phyloP scores from a whole-genome alignment of 2,113 vertebrate genomes.

The Elephantulus edwardii region DNA sequence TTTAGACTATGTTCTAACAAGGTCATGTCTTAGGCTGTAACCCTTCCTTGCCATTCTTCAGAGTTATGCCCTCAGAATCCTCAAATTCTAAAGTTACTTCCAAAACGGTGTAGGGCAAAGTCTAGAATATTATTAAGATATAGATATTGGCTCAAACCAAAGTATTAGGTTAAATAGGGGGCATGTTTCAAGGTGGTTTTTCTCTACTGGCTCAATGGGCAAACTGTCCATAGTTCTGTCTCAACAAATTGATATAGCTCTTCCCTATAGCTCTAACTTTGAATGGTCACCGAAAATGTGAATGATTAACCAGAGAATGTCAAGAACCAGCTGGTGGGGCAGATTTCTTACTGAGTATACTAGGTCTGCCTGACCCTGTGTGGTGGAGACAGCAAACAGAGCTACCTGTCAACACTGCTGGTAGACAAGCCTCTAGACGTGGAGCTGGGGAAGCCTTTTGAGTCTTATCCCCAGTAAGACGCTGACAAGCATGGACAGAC shows the following conservation, averaged over 20 bases:
- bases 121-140: neutral
- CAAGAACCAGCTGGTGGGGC: neutral
- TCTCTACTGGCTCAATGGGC: neutral
- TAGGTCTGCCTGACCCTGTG: neutral
- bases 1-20: constrained; percentile 25
- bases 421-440: neutral
- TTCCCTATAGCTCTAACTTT: constrained; percentile 17
- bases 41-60: neutral
- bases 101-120: neutral
- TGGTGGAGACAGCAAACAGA: neutral
- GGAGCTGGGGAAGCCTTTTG: neutral
- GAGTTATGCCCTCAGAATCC: neutral
- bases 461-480: neutral
- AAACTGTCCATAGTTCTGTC: neutral
- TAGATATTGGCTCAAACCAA: neutral
- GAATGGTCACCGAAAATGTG: neutral
- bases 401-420: neutral
- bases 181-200: too few relatives aligned
- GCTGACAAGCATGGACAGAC: neutral
- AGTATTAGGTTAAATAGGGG: neutral
- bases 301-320: neutral
- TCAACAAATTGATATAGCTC: neutral
- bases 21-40: neutral
- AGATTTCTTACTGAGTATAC: neutral
- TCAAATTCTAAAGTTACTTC: neutral